Evolutionary conservation across 2,888 invertebrate species (phyloP), one percentile per base, ranked within the genome.

Genomic region (Palloptera scutellata): DNA sequence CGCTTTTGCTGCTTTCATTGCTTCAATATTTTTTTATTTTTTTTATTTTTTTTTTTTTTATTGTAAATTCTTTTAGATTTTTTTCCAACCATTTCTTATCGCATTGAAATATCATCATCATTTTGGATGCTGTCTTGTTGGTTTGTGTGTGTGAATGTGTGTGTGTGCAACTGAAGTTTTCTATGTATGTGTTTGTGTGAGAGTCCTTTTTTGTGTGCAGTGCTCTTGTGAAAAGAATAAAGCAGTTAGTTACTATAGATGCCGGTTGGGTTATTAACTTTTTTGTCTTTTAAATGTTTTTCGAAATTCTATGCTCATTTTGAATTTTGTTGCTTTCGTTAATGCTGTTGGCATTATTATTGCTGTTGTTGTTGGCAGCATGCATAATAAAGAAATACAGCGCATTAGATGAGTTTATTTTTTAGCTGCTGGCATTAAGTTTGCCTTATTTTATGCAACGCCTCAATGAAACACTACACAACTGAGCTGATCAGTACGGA

Each of bases 331-430:
- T 48, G 30, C 15, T 55, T 45, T 19, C 17, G n/a, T 30, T 13
- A n/a, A 19, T 57, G 4, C n/a, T 43, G 42, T 30, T 41, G 12
- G 19, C 30, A 11, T 54, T 40, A 48, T 53, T 41, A 30, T 54
- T 52, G 5, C 45, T 43, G 10, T 63, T 15, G 42, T 12, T 13
- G 19, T 62, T 51, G 42, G 12, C 41, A 40, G 12, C 11, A n/a
- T 40, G 40, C n/a, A 3, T 40, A 40, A 30, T 30, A 30, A 30
- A n/a, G 48, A 48, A 48, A 48, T 5, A 13, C 30, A 40, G 30
- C 75, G 77, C 76, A 78, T 79, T 78, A 77, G 75, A 75, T 78
- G 78, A 76, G 76, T 77, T 78, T 78, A 76, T 79, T 76, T 78
- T 78, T 78, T 78, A 79, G 78, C 76, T 73, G 69, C 68, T 75